phyloP scores from a whole-genome alignment of 2,797 vertebrate genomes.

The Anguilla obscura region DNA sequence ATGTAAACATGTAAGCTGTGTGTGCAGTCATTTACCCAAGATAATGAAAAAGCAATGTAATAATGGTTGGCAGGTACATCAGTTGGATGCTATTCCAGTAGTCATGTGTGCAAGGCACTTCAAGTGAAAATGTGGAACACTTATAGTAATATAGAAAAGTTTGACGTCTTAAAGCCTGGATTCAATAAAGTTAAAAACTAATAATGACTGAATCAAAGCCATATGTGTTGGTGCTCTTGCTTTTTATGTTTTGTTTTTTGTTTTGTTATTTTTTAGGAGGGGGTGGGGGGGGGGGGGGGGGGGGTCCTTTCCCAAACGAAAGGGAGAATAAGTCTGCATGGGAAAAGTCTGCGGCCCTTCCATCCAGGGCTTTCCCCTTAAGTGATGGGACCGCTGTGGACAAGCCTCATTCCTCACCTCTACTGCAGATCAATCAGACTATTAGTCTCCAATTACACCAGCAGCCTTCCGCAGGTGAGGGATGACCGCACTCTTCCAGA shows the following conservation, averaged over 20 bases:
- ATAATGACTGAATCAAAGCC: not conserved
- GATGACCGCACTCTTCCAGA: constrained; percentile 62
- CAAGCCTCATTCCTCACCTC: constrained; percentile 68
- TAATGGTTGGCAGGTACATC: not conserved
- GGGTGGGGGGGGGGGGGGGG: not conserved
- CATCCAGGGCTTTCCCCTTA: constrained; percentile 47
- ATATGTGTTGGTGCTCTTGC: not conserved
- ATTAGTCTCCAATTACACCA: constrained; percentile 82
- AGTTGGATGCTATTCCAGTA: not conserved
- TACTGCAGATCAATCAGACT: constrained; percentile 78
- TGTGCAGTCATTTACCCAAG: not conserved
- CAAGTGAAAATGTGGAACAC: not conserved
- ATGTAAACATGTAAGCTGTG: not conserved
- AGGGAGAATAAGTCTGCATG: not conserved
- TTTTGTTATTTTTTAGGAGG: not conserved
- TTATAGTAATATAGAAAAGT: not conserved
- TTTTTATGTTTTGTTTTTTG: not conserved
- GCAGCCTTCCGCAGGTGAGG: constrained; percentile 74
- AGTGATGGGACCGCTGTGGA: constrained; percentile 70
- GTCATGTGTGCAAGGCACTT: not conserved
- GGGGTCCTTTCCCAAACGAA: not conserved
- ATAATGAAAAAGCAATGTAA: not conserved
- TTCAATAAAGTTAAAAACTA: not conserved
- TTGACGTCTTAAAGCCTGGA: not conserved
- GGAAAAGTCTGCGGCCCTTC: not conserved